These are phyloP conservation scores for Remorina albescens DNA, from an alignment of 2,797 vertebrate species.

Conservation along the genomic window DNA sequence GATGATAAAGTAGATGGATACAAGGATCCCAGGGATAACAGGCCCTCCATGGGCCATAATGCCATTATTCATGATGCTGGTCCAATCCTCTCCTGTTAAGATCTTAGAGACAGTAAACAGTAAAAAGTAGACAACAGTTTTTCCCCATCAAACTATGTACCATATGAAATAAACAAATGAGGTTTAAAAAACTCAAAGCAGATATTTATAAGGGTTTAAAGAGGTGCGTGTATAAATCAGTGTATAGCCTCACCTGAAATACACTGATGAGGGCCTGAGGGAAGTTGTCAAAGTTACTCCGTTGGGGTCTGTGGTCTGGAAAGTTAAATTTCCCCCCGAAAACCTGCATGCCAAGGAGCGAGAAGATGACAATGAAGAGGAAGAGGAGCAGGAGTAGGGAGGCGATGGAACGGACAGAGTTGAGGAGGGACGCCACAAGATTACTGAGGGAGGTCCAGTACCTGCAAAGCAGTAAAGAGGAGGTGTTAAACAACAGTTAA, in stretches of 20 bases:
- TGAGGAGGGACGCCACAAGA: conserved; percentile 95
- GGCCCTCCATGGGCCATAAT: conserved; percentile 97
- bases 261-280: conserved; percentile 98
- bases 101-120: conserved; percentile 81
- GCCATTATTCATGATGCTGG: conserved; percentile 94
- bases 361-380: conserved; percentile 96
- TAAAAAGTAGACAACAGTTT: conserved; percentile 1
- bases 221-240: rapidly evolving
- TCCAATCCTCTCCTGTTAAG: conserved; percentile 97
- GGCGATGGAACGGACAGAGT: conserved; percentile 96
- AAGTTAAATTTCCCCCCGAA: conserved; percentile 98
- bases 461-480: conserved; percentile 75
- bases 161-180: conserved; percentile 8
- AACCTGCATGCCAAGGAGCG: conserved; percentile 98
- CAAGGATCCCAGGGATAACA: conserved; percentile 91
- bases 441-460: conserved; percentile 97
- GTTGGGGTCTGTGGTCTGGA: conserved; percentile 84
- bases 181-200: conserved; percentile 11
- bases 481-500: not conserved
- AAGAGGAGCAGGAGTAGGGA: conserved; percentile 96
- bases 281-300: conserved; percentile 98
- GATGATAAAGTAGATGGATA: conserved; percentile 95
- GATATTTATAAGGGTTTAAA: not conserved
- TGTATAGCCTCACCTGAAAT: conserved; percentile 89
- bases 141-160: not conserved